Percentiles rank a stretch among this genome's conserved stretches.
These are phyloP conservation scores for Epizoanthus scotinus DNA, from an alignment of 92 coral and sea anemone species.

Conservation along the genomic window DNA sequence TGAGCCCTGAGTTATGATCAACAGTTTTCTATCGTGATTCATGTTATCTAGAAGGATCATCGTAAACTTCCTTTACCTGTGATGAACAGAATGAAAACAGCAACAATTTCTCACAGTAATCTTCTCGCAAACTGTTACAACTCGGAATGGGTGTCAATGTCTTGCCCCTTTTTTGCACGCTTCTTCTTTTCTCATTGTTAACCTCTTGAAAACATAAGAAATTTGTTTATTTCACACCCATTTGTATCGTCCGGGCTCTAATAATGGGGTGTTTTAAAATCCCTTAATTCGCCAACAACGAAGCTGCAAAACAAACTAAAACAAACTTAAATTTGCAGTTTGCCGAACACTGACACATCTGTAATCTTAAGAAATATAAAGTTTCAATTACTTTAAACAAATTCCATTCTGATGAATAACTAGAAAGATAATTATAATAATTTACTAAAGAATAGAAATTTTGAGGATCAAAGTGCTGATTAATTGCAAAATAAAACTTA, in stretches of 20 bases:
- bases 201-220: neutral
- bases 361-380: constrained; percentile 3
- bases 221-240: neutral
- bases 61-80: neutral
- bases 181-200: neutral
- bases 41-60: neutral
- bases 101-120: neutral
- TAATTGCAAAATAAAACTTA: neutral
- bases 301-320: neutral
- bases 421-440: neutral
- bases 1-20: neutral
- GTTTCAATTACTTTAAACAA: constrained; percentile 16
- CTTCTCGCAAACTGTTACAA: neutral
- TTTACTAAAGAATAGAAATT: neutral
- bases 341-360: neutral
- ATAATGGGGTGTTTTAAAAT: neutral
- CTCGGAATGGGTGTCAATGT: neutral
- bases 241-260: neutral
- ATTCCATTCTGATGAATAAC: neutral
- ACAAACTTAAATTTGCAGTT: neutral
- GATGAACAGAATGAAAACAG: neutral
- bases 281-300: neutral
- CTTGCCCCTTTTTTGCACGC: neutral
- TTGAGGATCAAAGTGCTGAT: neutral
- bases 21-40: neutral